phyloP scores from a whole-genome alignment of 2,113 vertebrate species.

The Gasterosteus nipponicus region DNA sequence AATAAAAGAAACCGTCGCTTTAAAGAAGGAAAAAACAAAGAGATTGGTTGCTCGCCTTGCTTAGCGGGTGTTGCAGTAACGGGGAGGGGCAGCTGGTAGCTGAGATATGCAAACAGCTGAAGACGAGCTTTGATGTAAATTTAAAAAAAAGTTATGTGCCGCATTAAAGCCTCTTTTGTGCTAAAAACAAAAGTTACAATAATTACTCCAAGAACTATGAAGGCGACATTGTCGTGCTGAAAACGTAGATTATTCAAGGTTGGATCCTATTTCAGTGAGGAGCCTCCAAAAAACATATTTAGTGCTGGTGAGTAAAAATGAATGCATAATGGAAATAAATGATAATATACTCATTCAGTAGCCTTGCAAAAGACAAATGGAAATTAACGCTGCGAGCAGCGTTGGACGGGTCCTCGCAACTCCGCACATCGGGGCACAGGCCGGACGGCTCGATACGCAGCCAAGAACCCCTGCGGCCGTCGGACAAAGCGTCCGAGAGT shows the following conservation, averaged over 20 bases:
- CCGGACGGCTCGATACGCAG: too few relatives aligned
- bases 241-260: conserved; percentile 36
- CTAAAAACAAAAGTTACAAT: conserved; percentile 19
- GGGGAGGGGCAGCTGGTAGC: conserved; percentile 60
- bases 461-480: too few relatives aligned
- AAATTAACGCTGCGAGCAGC: too few relatives aligned
- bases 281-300: neutral
- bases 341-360: neutral
- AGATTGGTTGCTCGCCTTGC: conserved; percentile 42
- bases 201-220: conserved; percentile 29
- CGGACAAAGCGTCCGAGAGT: too few relatives aligned
- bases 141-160: conserved; percentile 59
- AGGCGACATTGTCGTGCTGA: conserved; percentile 33
- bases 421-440: too few relatives aligned
- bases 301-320: conserved; percentile 17
- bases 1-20: conserved; percentile 38
- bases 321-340: conserved; percentile 34
- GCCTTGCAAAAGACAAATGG: neutral
- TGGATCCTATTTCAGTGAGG: conserved; percentile 13
- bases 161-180: conserved; percentile 44
- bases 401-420: too few relatives aligned
- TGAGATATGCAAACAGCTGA: conserved; percentile 67
- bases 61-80: conserved; percentile 42
- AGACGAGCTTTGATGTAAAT: conserved; percentile 69
- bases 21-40: conserved; percentile 31